Percentiles rank a stretch among this genome's conserved stretches.
Evolutionary conservation across 2,888 invertebrate species (phyloP).

Genomic region (Argyra leucocephala): DNA sequence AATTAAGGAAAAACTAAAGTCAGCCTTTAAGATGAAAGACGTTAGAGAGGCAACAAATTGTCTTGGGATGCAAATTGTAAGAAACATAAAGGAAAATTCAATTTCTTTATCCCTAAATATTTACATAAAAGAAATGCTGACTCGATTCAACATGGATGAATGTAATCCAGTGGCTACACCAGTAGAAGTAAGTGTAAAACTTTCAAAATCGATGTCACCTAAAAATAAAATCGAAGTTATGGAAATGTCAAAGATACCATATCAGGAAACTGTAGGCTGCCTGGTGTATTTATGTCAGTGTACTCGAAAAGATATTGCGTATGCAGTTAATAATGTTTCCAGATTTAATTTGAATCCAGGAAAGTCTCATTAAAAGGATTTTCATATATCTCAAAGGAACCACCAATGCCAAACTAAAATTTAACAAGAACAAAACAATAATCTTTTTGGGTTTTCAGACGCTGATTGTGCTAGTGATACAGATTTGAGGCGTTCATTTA

Average conservation of each 20-base stretch:
- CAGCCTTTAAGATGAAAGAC: slow-evolving; percentile 20
- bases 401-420: too few relatives aligned
- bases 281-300: too few relatives aligned
- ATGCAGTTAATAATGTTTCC: slow-evolving; percentile 20
- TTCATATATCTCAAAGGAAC: neutral
- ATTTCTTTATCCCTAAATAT: slow-evolving; percentile 15
- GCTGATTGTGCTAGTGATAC: too few relatives aligned
- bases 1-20: slow-evolving; percentile 15
- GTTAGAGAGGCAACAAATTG: slow-evolving; percentile 17
- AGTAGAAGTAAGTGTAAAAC: slow-evolving; percentile 18
- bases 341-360: slow-evolving; percentile 21
- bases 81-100: slow-evolving; percentile 5
- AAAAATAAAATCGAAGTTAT: slow-evolving; percentile 17
- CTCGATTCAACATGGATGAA: slow-evolving; percentile 19
- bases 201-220: slow-evolving; percentile 18
- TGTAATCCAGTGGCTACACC: slow-evolving; percentile 20
- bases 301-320: slow-evolving; percentile 12
- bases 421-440: too few relatives aligned
- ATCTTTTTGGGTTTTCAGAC: too few relatives aligned
- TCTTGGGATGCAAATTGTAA: slow-evolving; percentile 16
- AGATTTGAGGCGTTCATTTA: too few relatives aligned
- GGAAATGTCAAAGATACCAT: slow-evolving; percentile 19
- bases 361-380: slow-evolving; percentile 21
- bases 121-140: slow-evolving; percentile 16
- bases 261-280: slow-evolving; percentile 18